Conservation (phyloP, 1,140 invertebrate genomes). For the Battus philenor region DNA sequence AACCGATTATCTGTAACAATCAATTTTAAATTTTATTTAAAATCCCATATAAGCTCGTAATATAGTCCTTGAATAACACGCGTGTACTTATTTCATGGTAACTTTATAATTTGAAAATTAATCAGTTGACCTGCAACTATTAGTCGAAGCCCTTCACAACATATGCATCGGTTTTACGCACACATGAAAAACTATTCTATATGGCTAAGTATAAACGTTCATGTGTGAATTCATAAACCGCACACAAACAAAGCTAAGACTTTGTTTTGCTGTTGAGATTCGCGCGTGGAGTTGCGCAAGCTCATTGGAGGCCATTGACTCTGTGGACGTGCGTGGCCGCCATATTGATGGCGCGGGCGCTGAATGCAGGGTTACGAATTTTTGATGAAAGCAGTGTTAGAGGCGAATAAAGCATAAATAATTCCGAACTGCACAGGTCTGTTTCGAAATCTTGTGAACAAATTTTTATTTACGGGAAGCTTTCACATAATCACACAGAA, state of each 20-base stretch:
- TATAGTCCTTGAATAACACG: conserved; percentile 46
- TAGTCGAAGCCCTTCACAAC: conserved; percentile 55
- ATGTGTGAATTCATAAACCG: conserved; percentile 19
- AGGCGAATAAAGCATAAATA: no score
- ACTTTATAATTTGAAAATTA: conserved; percentile 57
- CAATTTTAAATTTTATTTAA: no score
- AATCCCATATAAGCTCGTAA: conserved; percentile 26
- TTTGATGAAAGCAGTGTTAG: no score
- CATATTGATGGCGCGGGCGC: conserved; percentile 50
- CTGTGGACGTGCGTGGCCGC: conserved; percentile 51
- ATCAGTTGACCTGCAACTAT: conserved; percentile 52
- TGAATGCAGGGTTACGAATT: no score
- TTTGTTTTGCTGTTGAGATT: conserved; percentile 73
- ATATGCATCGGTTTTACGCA: conserved; percentile 24
- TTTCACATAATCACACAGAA: no score
- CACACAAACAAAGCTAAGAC: conserved; percentile 42
- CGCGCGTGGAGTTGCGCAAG: conserved; percentile 73
- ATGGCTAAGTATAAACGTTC: conserved; percentile 23
- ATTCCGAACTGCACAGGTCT: no score
- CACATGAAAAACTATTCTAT: conserved; percentile 41
- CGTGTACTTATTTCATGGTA: conserved; percentile 43
- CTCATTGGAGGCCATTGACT: conserved; percentile 72
- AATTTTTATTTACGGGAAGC: no score
- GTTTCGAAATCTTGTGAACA: no score
- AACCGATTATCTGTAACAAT: no score